Conservation (phyloP, 1,140 invertebrate genomes). For the Lerema accius region DNA sequence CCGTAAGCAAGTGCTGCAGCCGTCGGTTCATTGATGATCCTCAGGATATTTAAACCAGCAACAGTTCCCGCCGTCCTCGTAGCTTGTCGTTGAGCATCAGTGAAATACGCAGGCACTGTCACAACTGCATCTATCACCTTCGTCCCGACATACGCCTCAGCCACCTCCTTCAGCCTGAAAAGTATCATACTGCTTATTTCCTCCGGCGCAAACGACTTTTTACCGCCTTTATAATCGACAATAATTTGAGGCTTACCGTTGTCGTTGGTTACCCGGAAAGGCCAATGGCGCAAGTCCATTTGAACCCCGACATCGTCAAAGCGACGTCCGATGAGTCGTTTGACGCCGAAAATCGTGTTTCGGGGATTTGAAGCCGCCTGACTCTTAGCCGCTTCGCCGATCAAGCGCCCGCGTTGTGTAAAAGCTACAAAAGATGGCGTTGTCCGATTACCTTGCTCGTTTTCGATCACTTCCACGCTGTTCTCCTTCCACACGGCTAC, state of each 20-base stretch:
- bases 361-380: slow-evolving; percentile 69
- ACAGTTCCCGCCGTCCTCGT: slow-evolving; percentile 87
- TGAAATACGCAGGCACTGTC: slow-evolving; percentile 89
- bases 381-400: slow-evolving; percentile 84
- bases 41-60: slow-evolving; percentile 86
- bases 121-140: slow-evolving; percentile 84
- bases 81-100: slow-evolving; percentile 87
- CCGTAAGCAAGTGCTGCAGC: slow-evolving; percentile 89
- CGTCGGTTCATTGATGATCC: slow-evolving; percentile 90
- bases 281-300: slow-evolving; percentile 86
- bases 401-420: slow-evolving; percentile 86
- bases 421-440: slow-evolving; percentile 86
- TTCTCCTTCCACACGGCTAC: slow-evolving; percentile 89
- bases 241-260: slow-evolving; percentile 84
- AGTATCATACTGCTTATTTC: slow-evolving; percentile 86
- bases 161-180: slow-evolving; percentile 84
- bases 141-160: slow-evolving; percentile 85
- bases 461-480: slow-evolving; percentile 93
- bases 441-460: slow-evolving; percentile 92
- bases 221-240: slow-evolving; percentile 83
- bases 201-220: slow-evolving; percentile 85
- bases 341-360: slow-evolving; percentile 65
- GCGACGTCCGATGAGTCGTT: slow-evolving; percentile 59
- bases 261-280: slow-evolving; percentile 85
- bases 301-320: slow-evolving; percentile 79